These are phyloP conservation scores for Holotrichia oblita DNA, from an alignment of 1,140 invertebrate genomes.

Conservation along the genomic window DNA sequence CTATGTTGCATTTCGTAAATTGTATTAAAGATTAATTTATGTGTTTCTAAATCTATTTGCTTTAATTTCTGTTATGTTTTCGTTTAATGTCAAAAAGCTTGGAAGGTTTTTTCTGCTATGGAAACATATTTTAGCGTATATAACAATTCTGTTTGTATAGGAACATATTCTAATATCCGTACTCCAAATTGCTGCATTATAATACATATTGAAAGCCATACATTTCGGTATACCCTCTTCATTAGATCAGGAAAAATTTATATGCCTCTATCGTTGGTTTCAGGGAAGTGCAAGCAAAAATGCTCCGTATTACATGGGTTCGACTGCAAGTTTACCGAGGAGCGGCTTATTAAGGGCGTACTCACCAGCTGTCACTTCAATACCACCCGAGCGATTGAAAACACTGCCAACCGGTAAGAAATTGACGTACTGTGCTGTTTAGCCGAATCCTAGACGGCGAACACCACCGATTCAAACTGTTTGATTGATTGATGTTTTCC, in stretches of 20 bases:
- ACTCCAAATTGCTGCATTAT: too few relatives aligned
- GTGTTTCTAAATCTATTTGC: too few relatives aligned
- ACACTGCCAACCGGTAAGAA: conserved; percentile 62
- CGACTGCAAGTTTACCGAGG: conserved; percentile 64
- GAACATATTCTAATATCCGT: too few relatives aligned
- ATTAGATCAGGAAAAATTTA: neutral
- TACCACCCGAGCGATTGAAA: conserved; percentile 67
- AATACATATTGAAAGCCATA: too few relatives aligned
- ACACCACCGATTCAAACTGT: conserved; percentile 5
- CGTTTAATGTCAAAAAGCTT: too few relatives aligned
- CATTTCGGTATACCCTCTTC: too few relatives aligned
- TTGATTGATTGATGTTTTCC: conserved; percentile 30
- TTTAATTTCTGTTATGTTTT: too few relatives aligned
- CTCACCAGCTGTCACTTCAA: conserved; percentile 69
- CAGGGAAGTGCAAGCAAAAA: conserved; percentile 63
- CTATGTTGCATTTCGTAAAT: too few relatives aligned
- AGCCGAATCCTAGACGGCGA: neutral
- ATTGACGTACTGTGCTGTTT: neutral
- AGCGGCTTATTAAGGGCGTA: conserved; percentile 72
- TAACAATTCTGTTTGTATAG: too few relatives aligned
- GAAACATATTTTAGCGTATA: too few relatives aligned
- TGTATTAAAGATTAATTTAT: too few relatives aligned
- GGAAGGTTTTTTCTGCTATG: too few relatives aligned
- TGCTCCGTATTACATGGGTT: conserved; percentile 66
- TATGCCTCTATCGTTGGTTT: conserved; percentile 47